phyloP scores from a whole-genome alignment of 2,888 invertebrate species.

The Phyllotreta cruciferae region DNA sequence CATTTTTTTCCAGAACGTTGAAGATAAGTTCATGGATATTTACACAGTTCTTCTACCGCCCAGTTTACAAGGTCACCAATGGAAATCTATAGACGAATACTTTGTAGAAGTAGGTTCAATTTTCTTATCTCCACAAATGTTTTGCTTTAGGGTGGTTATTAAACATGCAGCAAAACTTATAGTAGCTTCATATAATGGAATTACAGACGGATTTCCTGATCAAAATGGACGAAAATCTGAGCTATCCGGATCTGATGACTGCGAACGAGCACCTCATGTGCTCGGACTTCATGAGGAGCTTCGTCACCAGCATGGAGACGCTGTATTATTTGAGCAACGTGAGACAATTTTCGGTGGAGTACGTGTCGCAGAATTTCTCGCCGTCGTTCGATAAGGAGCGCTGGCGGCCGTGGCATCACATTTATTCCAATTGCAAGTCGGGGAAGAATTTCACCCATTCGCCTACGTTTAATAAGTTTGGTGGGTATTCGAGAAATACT shows the following conservation, averaged over 20 bases:
- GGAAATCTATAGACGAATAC: slow-evolving; percentile 50
- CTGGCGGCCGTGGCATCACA: slow-evolving; percentile 62
- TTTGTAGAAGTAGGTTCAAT: slow-evolving; percentile 42
- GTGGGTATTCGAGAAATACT: too few relatives aligned
- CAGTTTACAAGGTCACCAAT: slow-evolving; percentile 39
- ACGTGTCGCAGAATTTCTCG: slow-evolving; percentile 48
- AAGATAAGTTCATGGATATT: slow-evolving; percentile 35
- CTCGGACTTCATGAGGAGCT: slow-evolving; percentile 58
- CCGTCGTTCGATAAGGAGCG: slow-evolving; percentile 49
- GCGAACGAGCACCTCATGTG: slow-evolving; percentile 57
- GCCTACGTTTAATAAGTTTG: slow-evolving; percentile 55
- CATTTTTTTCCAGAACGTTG: background rate
- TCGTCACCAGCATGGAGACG: slow-evolving; percentile 57
- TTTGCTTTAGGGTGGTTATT: too few relatives aligned
- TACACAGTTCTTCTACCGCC: slow-evolving; percentile 38
- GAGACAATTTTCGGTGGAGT: slow-evolving; percentile 54
- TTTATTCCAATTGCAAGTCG: slow-evolving; percentile 60
- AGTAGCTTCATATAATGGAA: too few relatives aligned
- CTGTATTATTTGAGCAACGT: slow-evolving; percentile 56
- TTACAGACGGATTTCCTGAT: slow-evolving; percentile 45
- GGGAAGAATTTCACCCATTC: slow-evolving; percentile 54
- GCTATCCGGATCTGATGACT: slow-evolving; percentile 55
- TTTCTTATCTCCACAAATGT: background rate
- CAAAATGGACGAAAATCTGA: slow-evolving; percentile 39
- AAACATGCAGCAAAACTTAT: too few relatives aligned